Conservation (phyloP, 2,797 vertebrate species). For the Forpus xanthops region DNA sequence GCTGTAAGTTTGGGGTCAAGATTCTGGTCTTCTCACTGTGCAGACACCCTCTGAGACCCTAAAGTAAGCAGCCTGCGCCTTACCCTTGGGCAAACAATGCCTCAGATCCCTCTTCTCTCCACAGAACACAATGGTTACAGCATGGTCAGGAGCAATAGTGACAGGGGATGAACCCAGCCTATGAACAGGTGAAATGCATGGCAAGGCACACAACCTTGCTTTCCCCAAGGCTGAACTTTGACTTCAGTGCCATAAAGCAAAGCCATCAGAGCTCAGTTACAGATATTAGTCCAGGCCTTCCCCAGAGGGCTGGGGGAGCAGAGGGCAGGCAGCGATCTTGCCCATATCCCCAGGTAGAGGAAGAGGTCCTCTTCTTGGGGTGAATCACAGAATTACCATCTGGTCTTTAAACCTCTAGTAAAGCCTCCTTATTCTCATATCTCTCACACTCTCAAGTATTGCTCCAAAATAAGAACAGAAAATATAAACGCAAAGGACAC, state of each 20-base stretch:
- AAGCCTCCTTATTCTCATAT: neutral
- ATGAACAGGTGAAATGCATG: neutral
- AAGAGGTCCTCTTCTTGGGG: accelerated
- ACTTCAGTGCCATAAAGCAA: neutral
- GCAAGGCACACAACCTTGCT: neutral
- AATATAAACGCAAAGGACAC: neutral
- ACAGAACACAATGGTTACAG: neutral
- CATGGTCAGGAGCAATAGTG: accelerated
- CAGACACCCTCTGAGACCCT: neutral
- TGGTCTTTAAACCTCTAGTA: neutral
- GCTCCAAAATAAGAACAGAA: neutral
- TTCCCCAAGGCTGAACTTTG: neutral
- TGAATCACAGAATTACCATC: neutral
- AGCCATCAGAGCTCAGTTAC: neutral
- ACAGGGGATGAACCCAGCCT: neutral
- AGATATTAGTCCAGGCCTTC: neutral
- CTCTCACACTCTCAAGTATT: neutral
- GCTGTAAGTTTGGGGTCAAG: neutral
- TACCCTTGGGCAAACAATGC: neutral
- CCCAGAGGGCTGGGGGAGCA: neutral
- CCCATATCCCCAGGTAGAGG: neutral
- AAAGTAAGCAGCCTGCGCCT: neutral
- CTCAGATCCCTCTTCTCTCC: neutral
- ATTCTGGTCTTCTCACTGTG: neutral
- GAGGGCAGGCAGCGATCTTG: neutral